Evolutionary conservation across 2,113 vertebrate genomes (phyloP).

Genomic region (Peromyscus maniculatus): DNA sequence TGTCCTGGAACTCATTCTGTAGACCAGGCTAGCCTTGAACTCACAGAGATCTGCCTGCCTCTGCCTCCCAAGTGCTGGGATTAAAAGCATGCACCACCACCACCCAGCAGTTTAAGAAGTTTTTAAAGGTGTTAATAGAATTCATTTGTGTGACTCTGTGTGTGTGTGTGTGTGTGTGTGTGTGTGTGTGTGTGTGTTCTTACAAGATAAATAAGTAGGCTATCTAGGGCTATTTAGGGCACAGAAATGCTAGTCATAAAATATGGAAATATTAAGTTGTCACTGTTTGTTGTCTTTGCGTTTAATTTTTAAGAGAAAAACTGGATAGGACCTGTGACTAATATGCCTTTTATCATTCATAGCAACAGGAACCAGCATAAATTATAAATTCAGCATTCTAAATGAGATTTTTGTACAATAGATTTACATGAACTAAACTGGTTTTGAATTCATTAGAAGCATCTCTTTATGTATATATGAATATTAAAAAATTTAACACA

Average conservation of each 20-base stretch:
- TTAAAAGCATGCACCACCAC: neutral
- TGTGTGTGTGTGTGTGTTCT: neutral
- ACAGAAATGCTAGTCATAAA: neutral
- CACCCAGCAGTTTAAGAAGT: neutral
- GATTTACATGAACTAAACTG: constrained; percentile 20
- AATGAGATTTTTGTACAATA: constrained; percentile 57
- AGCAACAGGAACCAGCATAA: neutral
- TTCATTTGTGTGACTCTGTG: constrained; percentile 1
- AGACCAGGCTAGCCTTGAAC: neutral
- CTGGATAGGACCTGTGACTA: neutral
- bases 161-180: neutral
- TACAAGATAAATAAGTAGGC: neutral
- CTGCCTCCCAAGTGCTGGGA: neutral
- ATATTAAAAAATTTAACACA: constrained; percentile 35
- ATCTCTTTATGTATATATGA: neutral
- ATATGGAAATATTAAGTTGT: neutral
- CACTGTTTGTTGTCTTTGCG: neutral
- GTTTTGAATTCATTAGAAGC: constrained; percentile 46
- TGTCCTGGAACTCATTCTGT: neutral
- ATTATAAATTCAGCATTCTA: constrained; percentile 52
- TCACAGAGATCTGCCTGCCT: neutral
- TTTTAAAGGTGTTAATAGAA: neutral
- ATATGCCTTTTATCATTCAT: constrained; percentile 8
- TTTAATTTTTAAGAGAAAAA: constrained; percentile 55
- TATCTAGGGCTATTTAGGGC: neutral